These are phyloP conservation scores for Homalodisca vitripennis DNA, from an alignment of 1,140 invertebrate species.

Conservation along the genomic window DNA sequence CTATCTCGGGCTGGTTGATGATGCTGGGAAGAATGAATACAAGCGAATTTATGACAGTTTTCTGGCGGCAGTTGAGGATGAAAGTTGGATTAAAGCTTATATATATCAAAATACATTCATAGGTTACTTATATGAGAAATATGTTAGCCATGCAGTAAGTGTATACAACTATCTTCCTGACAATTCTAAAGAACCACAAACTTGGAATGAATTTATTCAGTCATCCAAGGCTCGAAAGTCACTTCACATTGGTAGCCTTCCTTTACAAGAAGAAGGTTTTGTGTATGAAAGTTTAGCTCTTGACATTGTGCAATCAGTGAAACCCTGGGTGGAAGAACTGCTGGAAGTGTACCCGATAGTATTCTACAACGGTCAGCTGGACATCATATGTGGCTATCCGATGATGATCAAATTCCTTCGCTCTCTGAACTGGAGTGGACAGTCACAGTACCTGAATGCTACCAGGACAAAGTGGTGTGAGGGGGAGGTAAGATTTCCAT, in stretches of 20 bases:
- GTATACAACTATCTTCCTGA: conserved; percentile 60
- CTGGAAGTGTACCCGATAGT: conserved; percentile 64
- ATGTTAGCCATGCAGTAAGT: not conserved
- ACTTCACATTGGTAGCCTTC: conserved; percentile 78
- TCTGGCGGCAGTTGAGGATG: not conserved
- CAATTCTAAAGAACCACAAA: conserved; percentile 36
- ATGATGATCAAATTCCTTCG: conserved; percentile 69
- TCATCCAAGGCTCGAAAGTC: conserved; percentile 58
- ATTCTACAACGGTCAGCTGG: conserved; percentile 79
- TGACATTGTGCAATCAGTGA: conserved; percentile 83
- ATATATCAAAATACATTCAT: not conserved
- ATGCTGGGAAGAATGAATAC: conserved; percentile 45
- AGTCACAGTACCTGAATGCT: conserved; percentile 46
- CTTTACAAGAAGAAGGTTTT: conserved; percentile 55
- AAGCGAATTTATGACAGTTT: conserved; percentile 10
- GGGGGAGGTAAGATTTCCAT: conserved; percentile 42
- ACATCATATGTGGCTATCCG: conserved; percentile 80
- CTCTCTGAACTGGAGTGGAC: conserved; percentile 49
- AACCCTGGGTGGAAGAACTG: conserved; percentile 70
- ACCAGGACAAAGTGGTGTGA: conserved; percentile 50
- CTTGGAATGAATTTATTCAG: conserved; percentile 59
- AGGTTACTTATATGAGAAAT: not conserved
- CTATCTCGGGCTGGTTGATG: conserved; percentile 59
- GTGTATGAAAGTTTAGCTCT: conserved; percentile 68
- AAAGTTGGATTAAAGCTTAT: not conserved